Percentiles rank a stretch among this genome's conserved stretches.
phyloP scores from a whole-genome alignment of 2,797 vertebrate species.

The Gadopsis bispinosus region DNA sequence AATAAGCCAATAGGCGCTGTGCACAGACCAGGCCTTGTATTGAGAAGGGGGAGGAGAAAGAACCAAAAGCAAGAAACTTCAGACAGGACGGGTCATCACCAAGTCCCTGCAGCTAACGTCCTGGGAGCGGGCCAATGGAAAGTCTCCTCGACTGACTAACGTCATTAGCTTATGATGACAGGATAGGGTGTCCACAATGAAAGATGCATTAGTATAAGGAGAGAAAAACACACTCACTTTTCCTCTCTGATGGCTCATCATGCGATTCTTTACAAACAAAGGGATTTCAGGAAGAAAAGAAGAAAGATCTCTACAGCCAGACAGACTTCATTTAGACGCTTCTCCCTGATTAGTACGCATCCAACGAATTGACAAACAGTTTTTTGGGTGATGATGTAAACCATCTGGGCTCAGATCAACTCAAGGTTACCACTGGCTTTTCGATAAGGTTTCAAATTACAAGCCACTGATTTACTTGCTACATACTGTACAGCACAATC shows the following conservation, averaged over 20 bases:
- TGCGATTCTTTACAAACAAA: conserved; percentile 44
- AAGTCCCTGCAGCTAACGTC: conserved; percentile 53
- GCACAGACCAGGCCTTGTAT: neutral
- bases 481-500: neutral
- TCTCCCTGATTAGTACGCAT: conserved; percentile 8
- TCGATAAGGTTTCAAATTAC: conserved; percentile 1
- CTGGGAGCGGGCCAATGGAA: conserved; percentile 71
- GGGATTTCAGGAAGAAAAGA: neutral
- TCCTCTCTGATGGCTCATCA: conserved; percentile 57
- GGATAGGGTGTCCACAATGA: conserved; percentile 76
- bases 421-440: conserved; percentile 9
- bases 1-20: neutral
- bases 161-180: conserved; percentile 76
- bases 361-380: conserved; percentile 24
- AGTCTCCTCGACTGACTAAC: conserved; percentile 64
- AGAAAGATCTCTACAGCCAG: conserved; percentile 12
- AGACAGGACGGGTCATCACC: conserved; percentile 66
- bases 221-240: conserved; percentile 58
- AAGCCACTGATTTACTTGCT: neutral
- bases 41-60: conserved; percentile 12
- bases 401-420: conserved; percentile 24
- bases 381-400: conserved; percentile 38
- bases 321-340: conserved; percentile 11
- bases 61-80: conserved; percentile 64
- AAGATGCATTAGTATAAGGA: conserved; percentile 72